phyloP scores from a whole-genome alignment of 2,888 invertebrate species.

The Thymelicus lineola region DNA sequence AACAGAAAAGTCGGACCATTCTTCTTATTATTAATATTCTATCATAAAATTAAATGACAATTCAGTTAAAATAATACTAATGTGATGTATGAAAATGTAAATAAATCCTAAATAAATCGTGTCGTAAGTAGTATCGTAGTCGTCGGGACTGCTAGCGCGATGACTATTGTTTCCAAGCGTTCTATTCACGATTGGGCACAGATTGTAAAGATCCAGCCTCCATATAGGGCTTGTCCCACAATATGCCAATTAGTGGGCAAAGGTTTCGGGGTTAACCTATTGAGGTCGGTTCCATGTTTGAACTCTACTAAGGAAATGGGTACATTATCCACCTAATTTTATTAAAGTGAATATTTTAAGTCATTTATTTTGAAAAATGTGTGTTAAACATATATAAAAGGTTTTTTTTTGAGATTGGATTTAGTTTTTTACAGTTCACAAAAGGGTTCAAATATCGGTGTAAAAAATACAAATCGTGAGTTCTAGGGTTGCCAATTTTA shows the following conservation, averaged over 20 bases:
- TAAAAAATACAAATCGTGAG: too few species aligned
- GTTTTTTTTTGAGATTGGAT: too few species aligned
- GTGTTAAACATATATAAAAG: too few species aligned
- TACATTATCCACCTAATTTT: not conserved
- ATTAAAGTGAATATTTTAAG: not conserved
- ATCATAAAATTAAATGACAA: too few species aligned
- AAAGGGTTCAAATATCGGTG: too few species aligned
- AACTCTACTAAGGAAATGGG: slow-evolving; percentile 15
- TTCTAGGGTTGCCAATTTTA: too few species aligned
- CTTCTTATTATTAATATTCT: too few species aligned
- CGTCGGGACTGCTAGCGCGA: not conserved
- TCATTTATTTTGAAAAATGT: not conserved
- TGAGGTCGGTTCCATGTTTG: slow-evolving; percentile 25
- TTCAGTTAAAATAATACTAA: too few species aligned
- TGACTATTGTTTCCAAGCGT: slow-evolving; percentile 21
- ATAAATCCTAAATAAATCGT: not conserved
- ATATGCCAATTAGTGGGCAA: slow-evolving; percentile 37
- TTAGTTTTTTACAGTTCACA: too few species aligned
- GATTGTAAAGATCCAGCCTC: slow-evolving; percentile 27
- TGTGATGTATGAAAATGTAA: too few species aligned
- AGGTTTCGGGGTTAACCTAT: slow-evolving; percentile 35
- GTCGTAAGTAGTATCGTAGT: slow-evolving; percentile 9
- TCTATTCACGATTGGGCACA: slow-evolving; percentile 27
- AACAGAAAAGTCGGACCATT: too few species aligned
- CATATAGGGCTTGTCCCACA: slow-evolving; percentile 38